phyloP scores from a whole-genome alignment of 2,888 invertebrate genomes.

The Cabera pusaria region DNA sequence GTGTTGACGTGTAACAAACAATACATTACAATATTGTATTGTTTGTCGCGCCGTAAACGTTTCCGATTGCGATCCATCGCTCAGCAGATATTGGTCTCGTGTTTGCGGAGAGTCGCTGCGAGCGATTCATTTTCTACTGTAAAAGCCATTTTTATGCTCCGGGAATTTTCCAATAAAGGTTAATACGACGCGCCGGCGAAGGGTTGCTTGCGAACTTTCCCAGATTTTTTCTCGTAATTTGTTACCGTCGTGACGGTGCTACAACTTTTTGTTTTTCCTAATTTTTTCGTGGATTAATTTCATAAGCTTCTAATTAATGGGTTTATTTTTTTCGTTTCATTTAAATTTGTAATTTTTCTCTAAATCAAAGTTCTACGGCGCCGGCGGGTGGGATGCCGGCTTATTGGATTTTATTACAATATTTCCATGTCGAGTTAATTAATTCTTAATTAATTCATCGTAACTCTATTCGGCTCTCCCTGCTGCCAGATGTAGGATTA shows the following conservation, averaged over 20 bases:
- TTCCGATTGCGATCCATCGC: background rate
- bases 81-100: conserved; percentile 1
- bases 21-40: no score
- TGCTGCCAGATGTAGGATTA: no score
- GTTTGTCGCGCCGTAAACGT: no score
- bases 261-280: conserved; percentile 18
- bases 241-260: conserved; percentile 15
- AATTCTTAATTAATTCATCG: conserved; percentile 13
- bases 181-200: conserved; percentile 7
- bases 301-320: conserved; percentile 33
- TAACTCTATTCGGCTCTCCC: no score
- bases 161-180: conserved; percentile 17
- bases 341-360: conserved; percentile 22
- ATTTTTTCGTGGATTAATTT: conserved; percentile 29
- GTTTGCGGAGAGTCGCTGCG: conserved; percentile 5
- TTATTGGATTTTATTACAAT: conserved; percentile 11
- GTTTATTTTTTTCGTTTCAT: conserved; percentile 28
- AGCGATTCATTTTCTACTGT: conserved; percentile 7
- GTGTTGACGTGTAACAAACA: no score
- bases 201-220: conserved; percentile 8
- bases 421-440: conserved; percentile 17
- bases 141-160: conserved; percentile 17
- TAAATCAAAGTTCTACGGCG: conserved; percentile 15
- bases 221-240: conserved; percentile 15
- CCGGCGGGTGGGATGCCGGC: background rate